These are phyloP conservation scores for Drosophila repletoides DNA, from an alignment of 1,140 invertebrate genomes.

Conservation along the genomic window DNA sequence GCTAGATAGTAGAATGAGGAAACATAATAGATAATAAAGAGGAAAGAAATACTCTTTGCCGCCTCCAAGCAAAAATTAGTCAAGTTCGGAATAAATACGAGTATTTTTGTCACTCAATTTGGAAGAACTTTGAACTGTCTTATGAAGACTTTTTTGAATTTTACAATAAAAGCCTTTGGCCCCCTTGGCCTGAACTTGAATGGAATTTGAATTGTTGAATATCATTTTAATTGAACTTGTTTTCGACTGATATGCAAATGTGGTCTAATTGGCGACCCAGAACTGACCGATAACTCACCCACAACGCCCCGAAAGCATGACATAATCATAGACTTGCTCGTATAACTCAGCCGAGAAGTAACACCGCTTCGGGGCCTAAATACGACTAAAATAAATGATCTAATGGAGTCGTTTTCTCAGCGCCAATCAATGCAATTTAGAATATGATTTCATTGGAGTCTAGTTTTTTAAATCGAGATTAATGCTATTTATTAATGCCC, in stretches of 20 bases:
- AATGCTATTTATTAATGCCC: constrained; percentile 37
- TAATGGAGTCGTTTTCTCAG: constrained; percentile 44
- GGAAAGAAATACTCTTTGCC: no score
- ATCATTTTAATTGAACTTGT: constrained; percentile 67
- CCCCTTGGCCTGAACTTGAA: background rate
- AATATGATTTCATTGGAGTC: constrained; percentile 65
- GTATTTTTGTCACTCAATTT: no score
- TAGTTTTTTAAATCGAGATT: constrained; percentile 35
- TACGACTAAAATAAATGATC: constrained; percentile 54
- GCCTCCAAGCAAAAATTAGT: no score
- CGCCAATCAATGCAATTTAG: constrained; percentile 65
- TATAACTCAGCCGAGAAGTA: constrained; percentile 3
- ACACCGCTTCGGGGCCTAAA: background rate
- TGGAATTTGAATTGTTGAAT: constrained; percentile 42
- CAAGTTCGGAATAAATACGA: no score
- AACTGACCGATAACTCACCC: constrained; percentile 6
- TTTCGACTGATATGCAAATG: constrained; percentile 66
- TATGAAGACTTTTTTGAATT: no score
- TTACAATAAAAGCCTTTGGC: constrained; percentile 8
- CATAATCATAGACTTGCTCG: constrained; percentile 44
- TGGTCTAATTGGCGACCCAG: constrained; percentile 18
- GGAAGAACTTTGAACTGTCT: background rate
- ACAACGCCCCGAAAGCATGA: constrained; percentile 8
- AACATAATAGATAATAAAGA: no score
- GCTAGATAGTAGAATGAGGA: no score